phyloP scores from a whole-genome alignment of 2,797 vertebrate genomes.

The Heliangelus exortis region DNA sequence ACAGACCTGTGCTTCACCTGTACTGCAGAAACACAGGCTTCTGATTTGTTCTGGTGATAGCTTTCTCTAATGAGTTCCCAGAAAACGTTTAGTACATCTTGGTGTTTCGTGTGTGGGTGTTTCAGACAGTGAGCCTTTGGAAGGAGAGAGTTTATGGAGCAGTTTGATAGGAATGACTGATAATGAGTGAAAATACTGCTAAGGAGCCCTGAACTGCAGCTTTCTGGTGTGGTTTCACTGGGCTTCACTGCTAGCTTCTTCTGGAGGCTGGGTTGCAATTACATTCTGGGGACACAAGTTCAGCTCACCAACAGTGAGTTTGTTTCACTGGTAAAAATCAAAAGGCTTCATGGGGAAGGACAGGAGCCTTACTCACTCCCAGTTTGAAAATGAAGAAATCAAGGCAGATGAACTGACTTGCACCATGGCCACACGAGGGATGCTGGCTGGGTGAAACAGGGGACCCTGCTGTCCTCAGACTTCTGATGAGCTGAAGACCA shows the following conservation, averaged over 20 bases:
- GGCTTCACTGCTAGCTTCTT: not conserved
- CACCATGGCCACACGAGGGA: not conserved
- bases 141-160: not conserved
- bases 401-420: not conserved
- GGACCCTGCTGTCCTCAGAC: not conserved
- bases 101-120: not conserved
- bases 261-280: not conserved
- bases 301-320: not conserved
- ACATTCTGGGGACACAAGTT: not conserved
- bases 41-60: not conserved
- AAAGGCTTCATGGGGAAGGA: not conserved
- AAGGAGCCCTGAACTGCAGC: not conserved
- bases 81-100: not conserved
- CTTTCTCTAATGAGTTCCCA: not conserved
- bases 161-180: slow-evolving; percentile 27
- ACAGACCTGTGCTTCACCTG: not conserved
- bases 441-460: not conserved
- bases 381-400: not conserved
- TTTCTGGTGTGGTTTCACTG: not conserved
- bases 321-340: not conserved
- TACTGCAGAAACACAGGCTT: not conserved
- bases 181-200: slow-evolving; percentile 7
- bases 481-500: not conserved
- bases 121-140: not conserved
- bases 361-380: not conserved